Evolutionary conservation across 2,113 vertebrate species (phyloP), one percentile per base, ranked within the genome.

Genomic region (Aspidoscelis tigris): DNA sequence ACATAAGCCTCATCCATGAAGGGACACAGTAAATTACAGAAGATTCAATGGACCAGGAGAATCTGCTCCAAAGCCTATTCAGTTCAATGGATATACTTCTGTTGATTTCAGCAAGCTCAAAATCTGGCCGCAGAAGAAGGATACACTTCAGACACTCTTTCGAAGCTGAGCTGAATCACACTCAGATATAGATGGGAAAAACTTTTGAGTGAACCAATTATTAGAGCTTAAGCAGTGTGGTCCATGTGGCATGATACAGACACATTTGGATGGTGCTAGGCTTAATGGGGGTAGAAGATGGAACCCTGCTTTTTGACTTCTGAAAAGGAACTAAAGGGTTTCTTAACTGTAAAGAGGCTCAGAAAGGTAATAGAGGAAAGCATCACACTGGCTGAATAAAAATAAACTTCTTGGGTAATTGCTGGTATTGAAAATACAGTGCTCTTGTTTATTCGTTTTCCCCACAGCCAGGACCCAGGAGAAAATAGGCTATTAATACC

Each of bases 21-120:
- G 53, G 39, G 26, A 0, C 24, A 55, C 84, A 14, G 2, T 7
- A 20, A 78, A 44, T 83, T 14, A 55, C 2, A 70, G 69, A 70
- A 66, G 12, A 33, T n/a, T 76, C 70, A 11, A 43, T 64, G 50
- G 74, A 41, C 65, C 50, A 9, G 71, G 69, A 41, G 33, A 21
- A 74, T n/a, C 55, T 66, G 12, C 55, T 66, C 58, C 43, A 80
- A 80, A 79, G n/a, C 77, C 43, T 85, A 80, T 85, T 85, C 70
- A 79, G 55, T 79, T 84, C 77, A 65, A 80, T 73, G 61, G n/a
- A 61, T 80, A 85, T 66, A 66, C 83, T 85, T 80, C 81, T 75
- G 41, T 26, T 65, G 43, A 82, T 66, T 82, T 75, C 69, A 85
- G 18, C 66, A 72, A 80, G 77, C 70, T 85, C 77, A 85, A 33